Conservation (phyloP, 2,113 vertebrate species). For the Mohoua ochrocephala region DNA sequence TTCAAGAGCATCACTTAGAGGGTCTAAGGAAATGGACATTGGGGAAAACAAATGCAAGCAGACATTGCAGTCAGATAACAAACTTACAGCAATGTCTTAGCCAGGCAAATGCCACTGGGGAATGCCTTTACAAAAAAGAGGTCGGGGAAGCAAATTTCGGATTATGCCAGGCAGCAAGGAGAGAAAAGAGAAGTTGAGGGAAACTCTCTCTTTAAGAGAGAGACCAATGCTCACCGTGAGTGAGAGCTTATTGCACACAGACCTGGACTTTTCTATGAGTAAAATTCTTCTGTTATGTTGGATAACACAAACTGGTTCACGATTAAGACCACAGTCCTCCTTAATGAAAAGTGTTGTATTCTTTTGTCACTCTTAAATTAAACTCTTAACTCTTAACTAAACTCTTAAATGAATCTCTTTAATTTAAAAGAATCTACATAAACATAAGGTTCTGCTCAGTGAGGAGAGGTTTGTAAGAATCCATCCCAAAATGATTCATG, state of each 20-base stretch:
- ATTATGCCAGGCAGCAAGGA: background rate
- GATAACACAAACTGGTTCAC: background rate
- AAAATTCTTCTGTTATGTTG: background rate
- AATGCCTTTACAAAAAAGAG: background rate
- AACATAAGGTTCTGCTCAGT: background rate
- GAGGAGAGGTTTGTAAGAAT: slow-evolving; percentile 34
- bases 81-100: background rate
- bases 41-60: background rate
- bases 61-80: background rate
- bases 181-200: background rate
- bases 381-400: slow-evolving; percentile 14
- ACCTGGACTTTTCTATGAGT: background rate
- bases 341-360: background rate
- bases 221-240: background rate
- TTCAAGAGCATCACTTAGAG: background rate
- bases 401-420: slow-evolving; percentile 21
- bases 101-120: background rate
- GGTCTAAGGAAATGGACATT: background rate
- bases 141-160: background rate
- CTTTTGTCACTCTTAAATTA: slow-evolving; percentile 9
- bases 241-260: background rate
- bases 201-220: background rate
- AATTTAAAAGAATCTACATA: slow-evolving; percentile 39
- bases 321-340: background rate
- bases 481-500: slow-evolving; percentile 46